These are phyloP conservation scores for Camponotus pennsylvanicus DNA, from an alignment of 1,140 invertebrate genomes.

Conservation along the genomic window DNA sequence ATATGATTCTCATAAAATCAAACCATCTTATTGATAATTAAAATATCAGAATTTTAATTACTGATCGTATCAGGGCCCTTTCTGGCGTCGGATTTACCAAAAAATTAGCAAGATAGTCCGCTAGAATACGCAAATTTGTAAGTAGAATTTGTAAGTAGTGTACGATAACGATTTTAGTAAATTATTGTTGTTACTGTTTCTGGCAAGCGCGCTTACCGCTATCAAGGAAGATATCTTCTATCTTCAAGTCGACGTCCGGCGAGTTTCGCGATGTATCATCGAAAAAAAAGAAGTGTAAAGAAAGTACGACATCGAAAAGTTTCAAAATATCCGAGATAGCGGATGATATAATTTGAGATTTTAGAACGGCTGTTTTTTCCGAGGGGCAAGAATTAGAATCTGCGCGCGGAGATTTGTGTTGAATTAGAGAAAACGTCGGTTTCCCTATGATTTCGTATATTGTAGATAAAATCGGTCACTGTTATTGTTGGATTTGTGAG, in stretches of 20 bases:
- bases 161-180: conserved; percentile 81
- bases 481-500: conserved; percentile 73
- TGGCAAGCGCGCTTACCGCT: conserved; percentile 3
- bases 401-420: conserved; percentile 38
- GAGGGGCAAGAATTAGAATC: conserved; percentile 17
- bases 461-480: conserved; percentile 73
- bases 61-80: background rate
- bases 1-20: background rate
- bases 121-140: conserved; percentile 79
- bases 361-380: background rate
- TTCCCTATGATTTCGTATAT: conserved; percentile 65
- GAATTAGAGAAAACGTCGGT: conserved; percentile 41
- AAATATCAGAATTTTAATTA: background rate
- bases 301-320: conserved; percentile 11
- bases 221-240: background rate
- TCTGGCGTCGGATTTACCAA: conserved; percentile 81
- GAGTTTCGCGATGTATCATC: background rate
- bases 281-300: background rate
- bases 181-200: conserved; percentile 65
- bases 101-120: conserved; percentile 77
- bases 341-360: conserved; percentile 34
- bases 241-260: background rate
- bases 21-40: background rate
- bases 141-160: conserved; percentile 85
- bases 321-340: background rate